Evolutionary conservation across 1,140 invertebrate genomes (phyloP).

Genomic region (Pogonomyrmex californicus): DNA sequence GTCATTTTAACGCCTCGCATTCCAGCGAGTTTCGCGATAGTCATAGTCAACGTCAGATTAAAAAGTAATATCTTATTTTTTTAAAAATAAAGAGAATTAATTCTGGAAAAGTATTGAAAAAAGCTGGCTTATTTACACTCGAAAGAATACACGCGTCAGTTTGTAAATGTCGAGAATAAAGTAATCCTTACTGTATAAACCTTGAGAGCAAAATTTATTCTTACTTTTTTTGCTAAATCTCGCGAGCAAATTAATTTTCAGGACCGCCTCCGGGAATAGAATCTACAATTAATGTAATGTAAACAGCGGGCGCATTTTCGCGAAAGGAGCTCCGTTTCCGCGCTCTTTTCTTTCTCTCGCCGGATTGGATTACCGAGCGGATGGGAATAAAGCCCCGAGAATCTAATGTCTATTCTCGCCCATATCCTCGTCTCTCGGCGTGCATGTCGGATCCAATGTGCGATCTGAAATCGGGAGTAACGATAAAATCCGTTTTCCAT

Average conservation of each 20-base stretch:
- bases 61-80: background rate
- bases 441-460: background rate
- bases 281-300: constrained; percentile 10
- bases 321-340: background rate
- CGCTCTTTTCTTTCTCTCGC: background rate
- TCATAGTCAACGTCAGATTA: background rate
- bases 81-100: constrained; percentile 6
- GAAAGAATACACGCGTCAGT: background rate
- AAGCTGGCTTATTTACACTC: constrained; percentile 13
- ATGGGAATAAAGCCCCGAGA: background rate
- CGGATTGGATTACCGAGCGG: background rate
- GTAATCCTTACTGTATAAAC: constrained; percentile 7
- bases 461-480: constrained; percentile 37
- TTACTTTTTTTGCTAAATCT: background rate
- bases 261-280: background rate
- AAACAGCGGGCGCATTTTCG: no score
- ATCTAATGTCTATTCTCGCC: background rate
- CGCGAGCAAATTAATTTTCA: background rate
- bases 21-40: background rate
- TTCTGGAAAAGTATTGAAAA: background rate
- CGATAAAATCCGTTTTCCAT: constrained; percentile 32
- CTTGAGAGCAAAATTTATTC: background rate
- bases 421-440: background rate
- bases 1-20: constrained; percentile 32
- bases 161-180: constrained; percentile 19